These are phyloP conservation scores for Plotosus lineatus DNA, from an alignment of 2,113 vertebrate genomes.

Conservation along the genomic window DNA sequence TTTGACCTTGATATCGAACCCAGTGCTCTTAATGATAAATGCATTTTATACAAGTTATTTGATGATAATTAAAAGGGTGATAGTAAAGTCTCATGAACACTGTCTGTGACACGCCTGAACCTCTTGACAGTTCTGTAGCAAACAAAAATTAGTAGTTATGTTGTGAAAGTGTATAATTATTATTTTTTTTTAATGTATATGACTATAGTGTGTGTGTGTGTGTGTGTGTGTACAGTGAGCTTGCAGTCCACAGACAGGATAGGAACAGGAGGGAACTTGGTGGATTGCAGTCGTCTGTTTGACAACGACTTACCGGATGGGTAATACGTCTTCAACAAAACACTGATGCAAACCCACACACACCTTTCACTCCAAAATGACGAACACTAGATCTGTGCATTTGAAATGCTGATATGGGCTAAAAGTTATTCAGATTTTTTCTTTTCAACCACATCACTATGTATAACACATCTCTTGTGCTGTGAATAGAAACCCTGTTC, in stretches of 20 bases:
- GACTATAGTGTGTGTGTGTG: slow-evolving; percentile 14
- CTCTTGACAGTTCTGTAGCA: too few relatives aligned
- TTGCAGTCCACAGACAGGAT: slow-evolving; percentile 97
- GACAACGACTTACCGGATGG: slow-evolving; percentile 98
- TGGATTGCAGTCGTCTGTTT: slow-evolving; percentile 96
- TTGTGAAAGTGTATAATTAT: too few relatives aligned
- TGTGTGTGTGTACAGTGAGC: slow-evolving; percentile 80
- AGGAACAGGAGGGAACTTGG: slow-evolving; percentile 91
- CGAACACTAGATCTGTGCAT: neutral
- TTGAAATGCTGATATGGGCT: neutral
- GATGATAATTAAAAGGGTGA: neutral
- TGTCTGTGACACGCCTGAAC: too few relatives aligned
- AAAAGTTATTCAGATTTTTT: neutral
- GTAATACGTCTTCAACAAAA: slow-evolving; percentile 73
- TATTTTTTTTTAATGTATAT: too few relatives aligned
- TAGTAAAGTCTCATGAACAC: too few relatives aligned
- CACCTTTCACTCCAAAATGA: neutral
- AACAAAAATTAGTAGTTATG: too few relatives aligned
- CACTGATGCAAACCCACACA: neutral
- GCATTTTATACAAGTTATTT: too few relatives aligned
- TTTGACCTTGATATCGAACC: too few relatives aligned
- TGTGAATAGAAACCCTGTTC: neutral
- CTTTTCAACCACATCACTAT: neutral
- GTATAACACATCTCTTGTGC: neutral
- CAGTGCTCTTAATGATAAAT: too few relatives aligned